Conservation (phyloP, 1,140 invertebrate genomes). For the Muscidifurax raptorellus region DNA sequence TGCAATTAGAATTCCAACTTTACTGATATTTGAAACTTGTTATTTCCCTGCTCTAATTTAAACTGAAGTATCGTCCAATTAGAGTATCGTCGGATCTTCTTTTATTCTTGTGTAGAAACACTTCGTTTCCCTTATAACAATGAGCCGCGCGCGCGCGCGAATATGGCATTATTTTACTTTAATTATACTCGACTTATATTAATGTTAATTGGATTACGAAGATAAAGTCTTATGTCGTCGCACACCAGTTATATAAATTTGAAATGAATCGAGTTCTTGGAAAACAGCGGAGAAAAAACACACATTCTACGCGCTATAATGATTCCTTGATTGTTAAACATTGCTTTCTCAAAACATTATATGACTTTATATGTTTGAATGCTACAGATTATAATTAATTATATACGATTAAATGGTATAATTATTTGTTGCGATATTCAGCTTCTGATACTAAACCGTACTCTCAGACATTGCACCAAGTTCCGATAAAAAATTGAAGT, state of each 20-base stretch:
- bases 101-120: not conserved
- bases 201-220: constrained; percentile 29
- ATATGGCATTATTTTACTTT: constrained; percentile 26
- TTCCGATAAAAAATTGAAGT: no score
- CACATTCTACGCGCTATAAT: not conserved
- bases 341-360: not conserved
- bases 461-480: no score
- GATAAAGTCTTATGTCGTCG: constrained; percentile 4
- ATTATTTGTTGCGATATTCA: no score
- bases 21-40: constrained; percentile 71
- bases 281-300: not conserved
- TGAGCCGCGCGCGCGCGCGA: not conserved
- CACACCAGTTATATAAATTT: not conserved
- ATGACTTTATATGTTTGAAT: no score
- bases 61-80: constrained; percentile 62
- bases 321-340: not conserved
- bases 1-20: constrained; percentile 72
- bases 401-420: no score
- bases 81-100: constrained; percentile 54
- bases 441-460: no score
- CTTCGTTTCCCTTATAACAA: not conserved
- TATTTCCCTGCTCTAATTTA: constrained; percentile 65
- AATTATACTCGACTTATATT: constrained; percentile 7
- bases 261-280: not conserved
- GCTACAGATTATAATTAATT: no score